These are phyloP conservation scores for Pleuronectes platessa DNA, from an alignment of 2,113 vertebrate species.

Conservation along the genomic window DNA sequence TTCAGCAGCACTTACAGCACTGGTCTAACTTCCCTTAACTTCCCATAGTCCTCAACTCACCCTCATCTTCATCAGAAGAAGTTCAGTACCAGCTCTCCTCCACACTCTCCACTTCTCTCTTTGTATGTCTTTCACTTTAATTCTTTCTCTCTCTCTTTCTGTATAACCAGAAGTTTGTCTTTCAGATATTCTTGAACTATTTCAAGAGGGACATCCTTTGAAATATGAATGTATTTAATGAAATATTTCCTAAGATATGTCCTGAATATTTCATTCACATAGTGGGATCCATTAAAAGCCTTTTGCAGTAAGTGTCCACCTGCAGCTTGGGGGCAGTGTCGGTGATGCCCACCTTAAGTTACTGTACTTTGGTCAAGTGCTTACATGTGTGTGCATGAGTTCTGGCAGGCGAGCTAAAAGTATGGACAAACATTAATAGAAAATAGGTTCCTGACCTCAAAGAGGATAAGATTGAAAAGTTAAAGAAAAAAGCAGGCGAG, in stretches of 20 bases:
- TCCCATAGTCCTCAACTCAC: conserved; percentile 45
- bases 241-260: conserved; percentile 67
- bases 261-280: conserved; percentile 68
- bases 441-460: conserved; percentile 13
- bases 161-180: conserved; percentile 58
- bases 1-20: conserved; percentile 14
- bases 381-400: background rate
- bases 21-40: conserved; percentile 26
- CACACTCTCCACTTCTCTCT: background rate
- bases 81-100: too few relatives aligned
- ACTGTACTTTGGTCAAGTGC: conserved; percentile 1
- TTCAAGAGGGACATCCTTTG: conserved; percentile 53
- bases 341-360: conserved; percentile 1
- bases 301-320: conserved; percentile 44
- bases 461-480: conserved; percentile 8
- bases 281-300: conserved; percentile 64
- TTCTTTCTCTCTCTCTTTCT: background rate
- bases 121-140: background rate
- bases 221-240: conserved; percentile 72
- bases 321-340: conserved; percentile 14
- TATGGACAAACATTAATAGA: background rate
- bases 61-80: conserved; percentile 15
- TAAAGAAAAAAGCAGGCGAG: background rate
- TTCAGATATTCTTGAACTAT: conserved; percentile 64
- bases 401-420: background rate